Base-by-base conservation (phyloP, 2,888 invertebrate species). In the Linnaemya tessellans region DNA sequence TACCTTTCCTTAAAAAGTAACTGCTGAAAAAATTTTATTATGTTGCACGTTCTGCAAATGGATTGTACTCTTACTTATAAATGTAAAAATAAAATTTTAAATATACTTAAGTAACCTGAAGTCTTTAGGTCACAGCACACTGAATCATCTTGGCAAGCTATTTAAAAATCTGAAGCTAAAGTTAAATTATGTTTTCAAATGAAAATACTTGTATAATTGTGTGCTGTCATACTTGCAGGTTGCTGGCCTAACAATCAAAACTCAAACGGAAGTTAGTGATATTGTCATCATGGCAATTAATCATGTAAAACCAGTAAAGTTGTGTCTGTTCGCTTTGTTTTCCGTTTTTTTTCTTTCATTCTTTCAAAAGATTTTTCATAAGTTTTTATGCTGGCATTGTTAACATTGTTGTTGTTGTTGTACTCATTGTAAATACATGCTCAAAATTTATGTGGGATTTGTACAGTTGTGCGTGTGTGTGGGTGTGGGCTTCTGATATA, bases 271-370 rank as follows among this genome's bases (percentile, higher is more conserved):
- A 73, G 49, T 60, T 65, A 68, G 13, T 75, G 62, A 22, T 49
- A 54, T 75, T 77, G 64, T 82, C 82, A 77, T 51, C 71, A 11
- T 20, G 58, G n/a, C 77, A 71, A 82, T 82, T 82, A 82, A 82
- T 82, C 82, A 78, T 77, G 58, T 83, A 60, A 77, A 73, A 70
- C 51, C 49, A 73, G 51, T 9, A 4, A 58, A 18, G 43, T 71
- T 82, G 38, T 43, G 20, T 49, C 43, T 43, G 41, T 60, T 54
- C 4, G n/a, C n/a, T n/a, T n/a, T n/a, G n/a, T n/a, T n/a, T n/a
- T n/a, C n/a, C n/a, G 0, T 13, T 13, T 41, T 43, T 20, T 62
- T 62, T 20, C n/a, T 51, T 38, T 18, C 18, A 65, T 71, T 64
- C n/a, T n/a, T n/a, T n/a, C 43, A 22, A 20, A 38, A 15, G 38